Evolutionary conservation across 2,113 vertebrate species (phyloP).

Genomic region (Corythornis madagascariensis): DNA sequence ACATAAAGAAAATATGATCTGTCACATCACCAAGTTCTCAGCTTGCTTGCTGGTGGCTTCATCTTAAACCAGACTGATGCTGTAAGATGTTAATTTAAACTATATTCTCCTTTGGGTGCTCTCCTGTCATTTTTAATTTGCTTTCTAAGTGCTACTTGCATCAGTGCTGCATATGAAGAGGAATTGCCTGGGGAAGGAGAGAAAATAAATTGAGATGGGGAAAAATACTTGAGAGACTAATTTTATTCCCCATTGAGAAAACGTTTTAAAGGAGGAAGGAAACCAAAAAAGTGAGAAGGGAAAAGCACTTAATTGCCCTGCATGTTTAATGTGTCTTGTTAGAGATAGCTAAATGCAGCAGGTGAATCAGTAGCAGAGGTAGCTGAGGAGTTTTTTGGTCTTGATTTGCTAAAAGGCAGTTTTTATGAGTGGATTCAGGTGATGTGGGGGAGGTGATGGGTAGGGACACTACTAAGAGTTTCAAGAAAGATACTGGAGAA

Average conservation of each 20-base stretch:
- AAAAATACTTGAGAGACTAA: constrained; percentile 29
- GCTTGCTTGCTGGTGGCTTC: neutral
- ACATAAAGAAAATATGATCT: neutral
- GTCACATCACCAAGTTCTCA: neutral
- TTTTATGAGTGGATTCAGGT: neutral
- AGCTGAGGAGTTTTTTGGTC: neutral
- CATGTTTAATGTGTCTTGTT: neutral
- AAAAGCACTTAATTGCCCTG: constrained; percentile 24
- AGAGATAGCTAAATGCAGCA: constrained; percentile 23
- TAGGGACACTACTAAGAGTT: neutral
- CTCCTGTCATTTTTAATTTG: constrained; percentile 35
- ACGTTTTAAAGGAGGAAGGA: neutral
- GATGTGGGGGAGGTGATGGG: neutral
- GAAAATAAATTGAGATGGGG: constrained; percentile 7
- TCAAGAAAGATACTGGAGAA: neutral
- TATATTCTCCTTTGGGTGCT: constrained; percentile 31
- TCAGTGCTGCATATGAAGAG: neutral
- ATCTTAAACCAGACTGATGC: neutral
- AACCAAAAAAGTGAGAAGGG: neutral
- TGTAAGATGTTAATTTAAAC: constrained; percentile 47
- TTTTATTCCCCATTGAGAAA: constrained; percentile 27
- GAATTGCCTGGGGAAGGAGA: neutral
- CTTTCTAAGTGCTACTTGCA: neutral
- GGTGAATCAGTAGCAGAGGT: neutral
- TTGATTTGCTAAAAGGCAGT: neutral